phyloP scores from a whole-genome alignment of 2,888 invertebrate species.

The Eupithecia pulchellata region DNA sequence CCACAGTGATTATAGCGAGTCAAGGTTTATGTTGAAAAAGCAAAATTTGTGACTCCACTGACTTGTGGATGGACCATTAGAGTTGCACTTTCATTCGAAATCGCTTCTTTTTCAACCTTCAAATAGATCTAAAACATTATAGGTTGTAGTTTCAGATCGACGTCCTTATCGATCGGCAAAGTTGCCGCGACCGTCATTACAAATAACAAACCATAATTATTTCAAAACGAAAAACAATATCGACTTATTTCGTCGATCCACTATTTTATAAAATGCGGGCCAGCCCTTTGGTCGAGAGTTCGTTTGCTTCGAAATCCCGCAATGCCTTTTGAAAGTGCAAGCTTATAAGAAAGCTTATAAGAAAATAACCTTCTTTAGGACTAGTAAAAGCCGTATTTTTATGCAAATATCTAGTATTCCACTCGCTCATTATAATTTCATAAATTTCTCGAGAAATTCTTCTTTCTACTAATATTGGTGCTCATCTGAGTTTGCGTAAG shows the following conservation, averaged over 20 bases:
- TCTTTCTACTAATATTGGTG: background rate
- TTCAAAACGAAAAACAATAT: background rate
- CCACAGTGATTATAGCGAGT: background rate
- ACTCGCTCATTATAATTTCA: background rate
- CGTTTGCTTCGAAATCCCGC: background rate
- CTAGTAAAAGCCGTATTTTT: conserved; percentile 19
- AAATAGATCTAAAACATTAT: background rate
- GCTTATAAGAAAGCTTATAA: background rate
- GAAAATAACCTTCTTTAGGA: conserved; percentile 25
- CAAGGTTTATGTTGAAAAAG: background rate
- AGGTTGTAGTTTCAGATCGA: background rate
- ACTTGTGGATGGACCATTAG: background rate
- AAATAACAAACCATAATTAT: background rate
- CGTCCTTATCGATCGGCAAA: no score
- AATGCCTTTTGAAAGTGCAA: conserved; percentile 15
- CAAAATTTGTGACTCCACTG: background rate
- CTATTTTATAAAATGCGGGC: background rate
- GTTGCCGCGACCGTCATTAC: background rate
- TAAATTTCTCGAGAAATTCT: background rate
- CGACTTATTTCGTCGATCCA: background rate
- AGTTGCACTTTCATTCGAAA: background rate
- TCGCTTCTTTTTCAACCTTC: background rate
- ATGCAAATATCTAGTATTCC: conserved; percentile 24
- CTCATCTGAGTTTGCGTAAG: background rate
- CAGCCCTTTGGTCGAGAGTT: background rate